These are phyloP conservation scores for Drosophila multiciliata DNA, from an alignment of 2,888 invertebrate species.

Conservation along the genomic window DNA sequence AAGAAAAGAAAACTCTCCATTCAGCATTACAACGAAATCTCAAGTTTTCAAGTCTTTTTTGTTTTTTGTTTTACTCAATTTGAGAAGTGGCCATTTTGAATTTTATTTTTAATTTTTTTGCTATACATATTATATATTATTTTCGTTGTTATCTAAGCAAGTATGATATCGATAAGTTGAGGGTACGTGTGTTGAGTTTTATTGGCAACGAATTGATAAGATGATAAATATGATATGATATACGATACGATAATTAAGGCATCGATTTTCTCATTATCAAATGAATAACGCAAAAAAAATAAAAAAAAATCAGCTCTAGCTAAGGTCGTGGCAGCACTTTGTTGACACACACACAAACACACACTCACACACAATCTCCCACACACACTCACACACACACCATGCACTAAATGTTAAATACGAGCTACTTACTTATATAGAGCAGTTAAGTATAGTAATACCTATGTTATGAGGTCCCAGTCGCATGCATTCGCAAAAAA, in stretches of 20 bases:
- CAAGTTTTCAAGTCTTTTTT: conserved; percentile 58
- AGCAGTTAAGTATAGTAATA: conserved; percentile 48
- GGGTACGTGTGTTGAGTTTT: conserved; percentile 74
- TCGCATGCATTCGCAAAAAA: conserved; percentile 55
- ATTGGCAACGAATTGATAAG: conserved; percentile 71
- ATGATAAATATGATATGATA: conserved; percentile 26
- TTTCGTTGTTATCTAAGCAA: conserved; percentile 57
- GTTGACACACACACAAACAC: conserved; percentile 57
- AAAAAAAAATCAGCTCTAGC: conserved; percentile 48
- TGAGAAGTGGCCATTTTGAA: conserved; percentile 73
- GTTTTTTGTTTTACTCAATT: conserved; percentile 54
- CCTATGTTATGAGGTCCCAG: conserved; percentile 68
- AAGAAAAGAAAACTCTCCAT: conserved; percentile 10
- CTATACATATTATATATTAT: conserved; percentile 19
- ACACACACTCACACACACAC: conserved; percentile 32
- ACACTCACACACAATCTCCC: conserved; percentile 22
- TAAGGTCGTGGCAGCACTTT: conserved; percentile 65
- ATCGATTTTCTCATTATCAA: conserved; percentile 41
- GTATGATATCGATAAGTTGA: conserved; percentile 54
- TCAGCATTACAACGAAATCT: conserved; percentile 51
- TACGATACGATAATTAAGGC: conserved; percentile 51
- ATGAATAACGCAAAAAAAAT: not conserved
- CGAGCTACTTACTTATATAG: conserved; percentile 62
- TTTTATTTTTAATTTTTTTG: conserved; percentile 35
- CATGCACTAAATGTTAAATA: conserved; percentile 74